Percentiles rank a stretch among this genome's conserved stretches.
Evolutionary conservation across 23 tunicate species (phyloP).

Genomic region (Diplosoma virens): DNA sequence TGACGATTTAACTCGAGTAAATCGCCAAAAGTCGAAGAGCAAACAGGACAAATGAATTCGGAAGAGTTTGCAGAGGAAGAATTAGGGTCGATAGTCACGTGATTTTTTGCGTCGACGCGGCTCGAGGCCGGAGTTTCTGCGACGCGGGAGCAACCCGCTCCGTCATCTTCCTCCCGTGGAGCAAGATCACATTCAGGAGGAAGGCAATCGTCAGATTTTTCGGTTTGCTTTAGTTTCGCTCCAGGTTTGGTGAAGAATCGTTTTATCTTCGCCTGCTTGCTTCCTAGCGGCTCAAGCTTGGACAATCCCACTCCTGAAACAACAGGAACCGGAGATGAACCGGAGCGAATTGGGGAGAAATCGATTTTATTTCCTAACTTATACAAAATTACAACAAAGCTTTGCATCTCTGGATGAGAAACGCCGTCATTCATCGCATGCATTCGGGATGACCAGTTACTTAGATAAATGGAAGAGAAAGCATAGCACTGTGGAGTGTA

Average conservation of each 20-base stretch:
- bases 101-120: not conserved
- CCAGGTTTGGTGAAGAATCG: conserved; percentile 12
- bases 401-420: too few species aligned
- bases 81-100: not conserved
- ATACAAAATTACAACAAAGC: too few species aligned
- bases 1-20: not conserved
- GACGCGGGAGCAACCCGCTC: not conserved
- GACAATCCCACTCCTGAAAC: conserved; percentile 81
- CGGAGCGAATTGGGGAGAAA: too few species aligned
- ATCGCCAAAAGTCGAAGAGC: not conserved
- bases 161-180: not conserved
- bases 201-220: not conserved
- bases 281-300: conserved; percentile 52
- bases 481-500: not conserved
- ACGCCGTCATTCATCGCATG: too few species aligned
- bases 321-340: too few species aligned
- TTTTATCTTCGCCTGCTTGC: conserved; percentile 18
- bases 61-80: not conserved
- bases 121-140: not conserved
- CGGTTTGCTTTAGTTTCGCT: not conserved
- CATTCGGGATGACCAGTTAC: too few species aligned
- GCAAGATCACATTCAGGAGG: not conserved
- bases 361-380: too few species aligned
- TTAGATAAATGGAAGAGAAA: too few species aligned
- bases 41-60: not conserved